Evolutionary conservation across 2,797 vertebrate genomes (phyloP).

Genomic region (Pipistrellus pipistrellus): DNA sequence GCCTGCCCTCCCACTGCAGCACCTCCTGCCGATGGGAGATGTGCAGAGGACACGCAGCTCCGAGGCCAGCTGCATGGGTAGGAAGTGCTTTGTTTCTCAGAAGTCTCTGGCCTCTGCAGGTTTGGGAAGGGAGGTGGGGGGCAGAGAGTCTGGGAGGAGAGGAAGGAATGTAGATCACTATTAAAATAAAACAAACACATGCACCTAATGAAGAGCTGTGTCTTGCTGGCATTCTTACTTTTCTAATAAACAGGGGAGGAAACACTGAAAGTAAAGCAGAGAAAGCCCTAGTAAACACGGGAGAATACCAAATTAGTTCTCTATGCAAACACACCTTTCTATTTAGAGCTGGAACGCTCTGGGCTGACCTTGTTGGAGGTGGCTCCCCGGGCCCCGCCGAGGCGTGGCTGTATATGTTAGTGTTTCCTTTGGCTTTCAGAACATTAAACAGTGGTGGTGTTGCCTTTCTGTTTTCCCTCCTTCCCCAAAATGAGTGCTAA

Average conservation of each 20-base stretch:
- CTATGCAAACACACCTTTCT: constrained; percentile 66
- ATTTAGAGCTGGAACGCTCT: constrained; percentile 60
- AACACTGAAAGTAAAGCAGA: constrained; percentile 11
- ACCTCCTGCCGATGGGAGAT: neutral
- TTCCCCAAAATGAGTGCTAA: constrained; percentile 2
- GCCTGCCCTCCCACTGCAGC: too few species aligned
- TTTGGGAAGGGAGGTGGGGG: neutral
- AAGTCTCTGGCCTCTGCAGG: constrained; percentile 23
- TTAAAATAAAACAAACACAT: constrained; percentile 8
- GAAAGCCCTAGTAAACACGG: constrained; percentile 63
- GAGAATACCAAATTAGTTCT: constrained; percentile 59
- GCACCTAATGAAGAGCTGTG: neutral
- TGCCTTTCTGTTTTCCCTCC: neutral
- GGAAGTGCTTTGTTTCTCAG: constrained; percentile 47
- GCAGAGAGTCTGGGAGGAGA: neutral
- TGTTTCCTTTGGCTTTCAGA: constrained; percentile 63
- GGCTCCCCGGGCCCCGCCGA: neutral
- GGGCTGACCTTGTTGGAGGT: neutral
- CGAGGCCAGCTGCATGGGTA: neutral
- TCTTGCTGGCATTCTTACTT: constrained; percentile 37
- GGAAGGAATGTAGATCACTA: neutral
- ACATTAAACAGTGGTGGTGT: neutral
- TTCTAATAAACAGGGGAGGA: constrained; percentile 10
- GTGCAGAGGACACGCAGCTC: neutral
- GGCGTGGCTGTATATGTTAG: neutral